phyloP scores from a whole-genome alignment of 1,140 invertebrate genomes.

The Papilio machaon region DNA sequence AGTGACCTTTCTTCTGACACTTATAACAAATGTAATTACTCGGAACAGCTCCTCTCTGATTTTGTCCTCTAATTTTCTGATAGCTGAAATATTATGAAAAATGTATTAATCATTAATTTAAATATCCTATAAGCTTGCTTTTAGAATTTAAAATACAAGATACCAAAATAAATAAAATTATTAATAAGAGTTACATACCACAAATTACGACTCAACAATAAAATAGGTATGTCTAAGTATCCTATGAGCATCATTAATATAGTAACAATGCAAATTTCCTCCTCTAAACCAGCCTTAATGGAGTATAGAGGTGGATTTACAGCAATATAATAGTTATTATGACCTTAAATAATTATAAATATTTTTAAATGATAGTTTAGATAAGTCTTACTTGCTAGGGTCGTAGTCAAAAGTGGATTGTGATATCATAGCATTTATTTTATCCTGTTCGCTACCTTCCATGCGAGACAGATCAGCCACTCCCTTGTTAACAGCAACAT shows the following conservation, averaged over 20 bases:
- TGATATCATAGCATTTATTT: slow-evolving; percentile 98
- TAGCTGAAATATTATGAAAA: slow-evolving; percentile 84
- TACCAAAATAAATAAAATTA: no score
- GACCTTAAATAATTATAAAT: not conserved
- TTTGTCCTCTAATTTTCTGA: slow-evolving; percentile 91
- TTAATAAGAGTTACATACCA: no score
- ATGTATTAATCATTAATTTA: not conserved
- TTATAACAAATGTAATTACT: slow-evolving; percentile 95
- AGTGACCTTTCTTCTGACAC: slow-evolving; percentile 96
- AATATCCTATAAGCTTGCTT: no score
- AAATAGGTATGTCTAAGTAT: no score
- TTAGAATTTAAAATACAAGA: no score
- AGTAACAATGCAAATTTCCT: no score
- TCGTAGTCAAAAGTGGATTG: slow-evolving; percentile 98
- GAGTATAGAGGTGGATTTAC: not conserved
- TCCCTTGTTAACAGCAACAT: slow-evolving; percentile 83
- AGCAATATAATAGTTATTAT: not conserved
- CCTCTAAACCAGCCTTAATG: no score
- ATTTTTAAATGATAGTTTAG: slow-evolving; percentile 25
- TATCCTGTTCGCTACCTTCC: slow-evolving; percentile 97
- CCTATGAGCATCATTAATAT: no score
- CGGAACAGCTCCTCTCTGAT: slow-evolving; percentile 94
- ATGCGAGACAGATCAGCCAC: slow-evolving; percentile 93
- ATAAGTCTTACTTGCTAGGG: slow-evolving; percentile 92
- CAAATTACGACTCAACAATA: no score